Evolutionary conservation across 2,888 invertebrate genomes (phyloP).

Genomic region (Noctua comes): DNA sequence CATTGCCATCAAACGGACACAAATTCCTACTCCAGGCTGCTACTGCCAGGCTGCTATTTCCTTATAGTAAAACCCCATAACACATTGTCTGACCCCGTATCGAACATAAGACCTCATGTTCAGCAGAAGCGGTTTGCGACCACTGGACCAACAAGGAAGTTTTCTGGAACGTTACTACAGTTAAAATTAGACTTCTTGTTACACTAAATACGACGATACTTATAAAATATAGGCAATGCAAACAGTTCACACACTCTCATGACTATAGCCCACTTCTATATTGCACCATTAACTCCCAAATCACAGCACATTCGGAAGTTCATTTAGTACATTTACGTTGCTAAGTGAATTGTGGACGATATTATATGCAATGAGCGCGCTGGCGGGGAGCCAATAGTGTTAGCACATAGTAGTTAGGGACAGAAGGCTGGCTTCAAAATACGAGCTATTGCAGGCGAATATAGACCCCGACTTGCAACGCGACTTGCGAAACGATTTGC

Average conservation of each 20-base stretch:
- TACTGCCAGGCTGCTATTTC: no score
- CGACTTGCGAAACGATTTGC: not conserved
- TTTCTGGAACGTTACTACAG: not conserved
- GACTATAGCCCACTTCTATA: not conserved
- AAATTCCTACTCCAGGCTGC: not conserved
- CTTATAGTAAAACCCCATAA: not conserved
- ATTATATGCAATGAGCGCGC: constrained; percentile 29
- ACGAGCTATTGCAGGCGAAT: not conserved
- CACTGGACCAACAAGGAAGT: not conserved
- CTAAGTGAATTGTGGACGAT: constrained; percentile 27
- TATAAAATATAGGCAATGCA: not conserved
- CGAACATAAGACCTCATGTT: not conserved
- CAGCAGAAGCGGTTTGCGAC: not conserved
- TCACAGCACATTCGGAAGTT: constrained; percentile 17
- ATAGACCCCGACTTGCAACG: not conserved
- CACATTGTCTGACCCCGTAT: not conserved
- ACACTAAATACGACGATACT: not conserved
- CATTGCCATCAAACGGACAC: not conserved
- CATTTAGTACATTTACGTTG: constrained; percentile 8
- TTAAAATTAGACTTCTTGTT: not conserved
- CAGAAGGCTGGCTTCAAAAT: not conserved
- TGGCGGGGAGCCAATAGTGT: constrained; percentile 43
- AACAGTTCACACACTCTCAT: not conserved
- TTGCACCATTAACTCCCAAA: constrained; percentile 15
- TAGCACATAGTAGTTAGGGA: not conserved